These are phyloP conservation scores for Botrylloides violaceus DNA, from an alignment of 23 tunicate species.

Conservation along the genomic window DNA sequence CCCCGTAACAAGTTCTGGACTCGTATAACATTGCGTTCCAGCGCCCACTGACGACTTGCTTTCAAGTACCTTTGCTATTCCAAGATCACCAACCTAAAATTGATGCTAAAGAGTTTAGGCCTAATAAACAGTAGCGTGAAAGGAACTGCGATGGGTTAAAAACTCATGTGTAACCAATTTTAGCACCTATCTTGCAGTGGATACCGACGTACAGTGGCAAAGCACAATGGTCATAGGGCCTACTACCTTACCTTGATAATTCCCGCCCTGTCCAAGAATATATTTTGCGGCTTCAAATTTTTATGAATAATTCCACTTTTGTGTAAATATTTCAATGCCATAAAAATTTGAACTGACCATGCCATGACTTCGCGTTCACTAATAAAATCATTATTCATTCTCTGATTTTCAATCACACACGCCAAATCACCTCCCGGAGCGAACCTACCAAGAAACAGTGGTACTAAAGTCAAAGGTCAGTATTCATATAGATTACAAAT, in stretches of 20 bases:
- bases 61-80: constrained; percentile 70
- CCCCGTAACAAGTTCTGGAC: constrained; percentile 81
- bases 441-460: constrained; percentile 32
- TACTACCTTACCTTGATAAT: constrained; percentile 60
- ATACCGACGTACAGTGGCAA: no score
- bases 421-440: constrained; percentile 94
- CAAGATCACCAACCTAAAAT: constrained; percentile 70
- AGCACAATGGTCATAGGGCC: no score
- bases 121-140: no score
- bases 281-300: constrained; percentile 89
- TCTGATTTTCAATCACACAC: constrained; percentile 59
- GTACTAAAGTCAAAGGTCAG: no score
- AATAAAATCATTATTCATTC: constrained; percentile 47
- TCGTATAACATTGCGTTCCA: constrained; percentile 92
- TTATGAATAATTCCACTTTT: constrained; percentile 73
- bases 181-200: no score
- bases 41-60: constrained; percentile 67
- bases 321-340: constrained; percentile 93
- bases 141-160: no score
- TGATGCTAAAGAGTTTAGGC: background rate
- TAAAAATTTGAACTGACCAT: constrained; percentile 92
- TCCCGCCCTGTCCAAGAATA: constrained; percentile 71
- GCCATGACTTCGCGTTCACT: constrained; percentile 69
- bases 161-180: no score
- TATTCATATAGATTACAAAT: no score